Percentiles rank a stretch among this genome's conserved stretches.
These are phyloP conservation scores for Perizoma flavofasciatum DNA, from an alignment of 2,888 invertebrate species.

Conservation along the genomic window DNA sequence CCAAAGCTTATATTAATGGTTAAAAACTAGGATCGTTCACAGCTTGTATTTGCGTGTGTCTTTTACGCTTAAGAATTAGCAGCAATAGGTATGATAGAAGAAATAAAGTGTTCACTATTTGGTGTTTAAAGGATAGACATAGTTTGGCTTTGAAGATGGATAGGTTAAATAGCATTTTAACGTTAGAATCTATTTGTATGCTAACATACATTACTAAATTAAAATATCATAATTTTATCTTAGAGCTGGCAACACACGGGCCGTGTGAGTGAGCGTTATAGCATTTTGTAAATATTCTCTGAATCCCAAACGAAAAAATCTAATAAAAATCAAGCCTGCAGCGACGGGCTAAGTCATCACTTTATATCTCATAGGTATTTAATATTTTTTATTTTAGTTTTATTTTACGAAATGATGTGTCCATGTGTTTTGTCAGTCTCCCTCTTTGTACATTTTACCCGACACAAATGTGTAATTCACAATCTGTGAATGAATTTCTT, in stretches of 20 bases:
- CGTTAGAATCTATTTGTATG: constrained; percentile 47
- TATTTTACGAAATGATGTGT: constrained; percentile 76
- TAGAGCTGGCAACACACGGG: constrained; percentile 59
- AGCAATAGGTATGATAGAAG: constrained; percentile 54
- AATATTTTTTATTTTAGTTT: constrained; percentile 74
- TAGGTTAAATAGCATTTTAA: constrained; percentile 47
- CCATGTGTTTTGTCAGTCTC: constrained; percentile 64
- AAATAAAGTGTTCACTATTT: constrained; percentile 64
- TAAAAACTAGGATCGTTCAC: constrained; percentile 51
- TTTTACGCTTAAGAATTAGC: constrained; percentile 65
- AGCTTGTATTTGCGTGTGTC: constrained; percentile 58
- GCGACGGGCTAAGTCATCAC: constrained; percentile 74
- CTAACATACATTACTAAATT: constrained; percentile 41
- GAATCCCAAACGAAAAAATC: constrained; percentile 78
- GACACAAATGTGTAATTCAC: constrained; percentile 39
- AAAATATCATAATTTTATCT: constrained; percentile 30
- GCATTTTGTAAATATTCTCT: constrained; percentile 80
- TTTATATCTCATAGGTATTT: constrained; percentile 82
- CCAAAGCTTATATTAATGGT: constrained; percentile 31
- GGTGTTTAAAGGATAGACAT: constrained; percentile 44
- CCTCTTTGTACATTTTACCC: constrained; percentile 54
- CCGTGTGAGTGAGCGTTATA: constrained; percentile 70
- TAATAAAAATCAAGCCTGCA: constrained; percentile 65
- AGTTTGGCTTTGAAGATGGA: constrained; percentile 43
- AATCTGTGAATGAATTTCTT: constrained; percentile 65